Base-by-base conservation (phyloP, 2,888 invertebrate genomes). In the Amphiduros pacificus region DNA sequence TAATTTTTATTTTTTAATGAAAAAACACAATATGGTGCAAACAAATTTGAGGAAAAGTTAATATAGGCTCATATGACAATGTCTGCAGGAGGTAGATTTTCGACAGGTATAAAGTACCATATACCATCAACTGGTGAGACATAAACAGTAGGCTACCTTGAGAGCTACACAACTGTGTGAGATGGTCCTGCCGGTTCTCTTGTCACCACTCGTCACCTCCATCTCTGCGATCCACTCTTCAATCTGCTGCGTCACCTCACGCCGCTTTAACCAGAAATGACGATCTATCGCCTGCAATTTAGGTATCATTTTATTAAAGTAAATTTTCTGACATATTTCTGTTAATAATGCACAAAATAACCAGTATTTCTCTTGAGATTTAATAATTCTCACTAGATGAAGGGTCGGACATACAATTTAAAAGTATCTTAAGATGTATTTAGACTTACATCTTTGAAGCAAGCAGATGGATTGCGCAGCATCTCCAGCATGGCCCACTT, bases 401-500 rank as follows among this genome's bases (percentile, higher is more conserved):
- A n/a, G n/a, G n/a, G n/a, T 36, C 36, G 36, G 36, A 36, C 36
- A 36, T 11, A 17, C 36, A 9, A 36, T 36, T 17, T 11, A 36
- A 36, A 36, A 36, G 36, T 17, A 11, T 17, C 36, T 9, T 36
- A 9, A 9, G 36, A 36, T 11, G 17, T 17, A 36, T 17, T 36
- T 36, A 36, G 9, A 36, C 17, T 36, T 36, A 91, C 92, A 85
- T 94, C 91, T 83, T 90, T 91, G 82, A 96, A 95, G 84, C 94
- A 94, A 44, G 92, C 90, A 79, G 91, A 91, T 4, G 95, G 93
- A 84, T 91, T 91, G 63, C 90, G 85, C 71, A 96, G 88, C 82
- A 94, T 94, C 84, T 96, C 94, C 67, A 96, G 86, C 93, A 96
- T 95, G 68, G 93, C 95, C 95, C 94, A 96, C 79, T 93, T 90